Base-by-base conservation (phyloP, 2,797 vertebrate genomes). In the Sardinella longiceps region DNA sequence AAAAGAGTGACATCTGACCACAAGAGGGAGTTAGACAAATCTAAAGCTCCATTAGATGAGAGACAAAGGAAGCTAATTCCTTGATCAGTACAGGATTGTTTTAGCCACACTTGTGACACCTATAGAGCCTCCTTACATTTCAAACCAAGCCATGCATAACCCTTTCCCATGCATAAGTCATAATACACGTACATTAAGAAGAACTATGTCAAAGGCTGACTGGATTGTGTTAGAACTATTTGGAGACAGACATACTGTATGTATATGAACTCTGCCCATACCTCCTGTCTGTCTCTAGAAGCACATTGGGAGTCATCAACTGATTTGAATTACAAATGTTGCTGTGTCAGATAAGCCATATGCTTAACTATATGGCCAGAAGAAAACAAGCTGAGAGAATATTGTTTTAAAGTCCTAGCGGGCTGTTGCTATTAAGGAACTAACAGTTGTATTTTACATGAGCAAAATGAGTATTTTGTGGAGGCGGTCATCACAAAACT, bases 1-100 rank as follows among this genome's bases (percentile, higher is more conserved):
- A 43, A 77, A 87, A 83, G 63, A 83, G 85, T 87, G 86, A 87
- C 81, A 84, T 87, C 81, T 66, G 83, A 89, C 84, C 84, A 46
- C 86, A 89, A 86, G 74, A 80, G 81, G 82, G 82, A 85, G 86
- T 87, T 85, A 83, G 85, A 85, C 70, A 77, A 77, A 77, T 77
- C 33, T 77, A 39, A 43, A 23, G 43, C 70, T 77, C 70, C 18
- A 37, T 20, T 70, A 39, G 33, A 37, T 37, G 33, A 39, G 18
- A 77, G 70, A 77, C 70, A 43, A 77, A 77, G 33, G 37, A 77
- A 23, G 33, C 39, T 20, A 39, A 77, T 39, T 77, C 37, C 37
- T 77, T 77, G 18, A 77, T 77, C 70, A 77, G 33, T 77, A 43
- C 4, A 5, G 7, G 70, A 77, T 39, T 18, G 63, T 30, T 11